Evolutionary conservation across 2,888 invertebrate species (phyloP), one percentile per base, ranked within the genome.

Genomic region (Exephanes ischioxanthus): DNA sequence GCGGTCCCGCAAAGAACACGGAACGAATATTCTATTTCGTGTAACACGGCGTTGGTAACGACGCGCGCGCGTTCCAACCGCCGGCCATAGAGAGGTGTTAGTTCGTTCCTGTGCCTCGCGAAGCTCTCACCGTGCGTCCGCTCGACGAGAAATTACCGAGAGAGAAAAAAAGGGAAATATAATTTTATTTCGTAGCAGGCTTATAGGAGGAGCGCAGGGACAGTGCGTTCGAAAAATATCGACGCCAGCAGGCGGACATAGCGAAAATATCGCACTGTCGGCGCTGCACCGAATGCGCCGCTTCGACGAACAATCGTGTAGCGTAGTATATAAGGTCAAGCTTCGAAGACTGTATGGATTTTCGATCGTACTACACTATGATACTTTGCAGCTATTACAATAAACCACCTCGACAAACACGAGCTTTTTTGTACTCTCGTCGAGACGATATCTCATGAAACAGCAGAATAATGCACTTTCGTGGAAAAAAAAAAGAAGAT

Each of bases 51-150:
- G 70, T 75, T 70, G 82, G 61, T 30, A 81, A 80, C 77, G 84
- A 83, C 77, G 84, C 77, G 73, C 78, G 76, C 48, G 76, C 63
- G 75, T 77, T 37, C 48, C 58, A 67, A 63, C 71, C 71, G 77
- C 61, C 80, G 77, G 26, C 66, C 22, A 33, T 58, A 66, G 75
- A 55, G 73, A 70, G 48, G 26, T 63, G 71, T 33, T 55, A 61
- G 30, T 30, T 72, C 72, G 19, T 71, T 82, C 53, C 30, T 70
- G 48, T 26, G 26, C 61, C 7, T 75, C 26, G 48, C 22, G 26
- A 58, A 26, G 11, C 61, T 48, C 63, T 63, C 63, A 58, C 48
- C 19, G 19, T 26, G 63, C 63, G 45, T 75, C 41, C n/a, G 33
- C 61, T 22, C 61, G 58, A n/a, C 30, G 45, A 26, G 51, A 45